phyloP scores from a whole-genome alignment of 1,140 invertebrate genomes.

The Marisa cornuarietis region DNA sequence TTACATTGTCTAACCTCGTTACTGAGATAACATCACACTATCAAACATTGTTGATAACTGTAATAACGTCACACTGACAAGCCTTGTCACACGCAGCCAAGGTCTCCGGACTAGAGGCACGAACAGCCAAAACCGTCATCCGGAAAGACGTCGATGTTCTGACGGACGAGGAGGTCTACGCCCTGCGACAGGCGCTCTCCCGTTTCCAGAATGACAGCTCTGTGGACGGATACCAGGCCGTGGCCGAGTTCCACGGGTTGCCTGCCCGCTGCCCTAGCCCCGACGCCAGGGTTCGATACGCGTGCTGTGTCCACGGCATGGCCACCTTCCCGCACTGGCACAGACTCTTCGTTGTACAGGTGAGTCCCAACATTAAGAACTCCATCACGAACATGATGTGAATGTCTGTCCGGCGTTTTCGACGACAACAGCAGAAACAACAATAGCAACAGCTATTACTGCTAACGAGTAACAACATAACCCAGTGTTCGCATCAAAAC shows the following conservation, averaged over 20 bases:
- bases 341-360: constrained; percentile 34
- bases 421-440: too few relatives aligned
- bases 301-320: constrained; percentile 42
- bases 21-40: too few relatives aligned
- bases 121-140: neutral
- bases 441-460: too few relatives aligned
- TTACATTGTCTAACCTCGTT: too few relatives aligned
- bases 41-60: too few relatives aligned
- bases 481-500: too few relatives aligned
- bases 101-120: neutral
- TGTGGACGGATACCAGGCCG: constrained; percentile 39
- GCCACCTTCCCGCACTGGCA: constrained; percentile 43
- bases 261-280: constrained; percentile 34
- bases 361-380: neutral
- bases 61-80: too few relatives aligned
- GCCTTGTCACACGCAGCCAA: too few relatives aligned
- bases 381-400: too few relatives aligned
- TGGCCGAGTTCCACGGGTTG: constrained; percentile 37
- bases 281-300: constrained; percentile 27
- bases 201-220: constrained; percentile 34
- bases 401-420: too few relatives aligned
- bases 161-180: constrained; percentile 28
- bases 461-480: too few relatives aligned
- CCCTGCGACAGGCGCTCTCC: constrained; percentile 28
- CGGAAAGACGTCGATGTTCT: constrained; percentile 33